These are phyloP conservation scores for Chelonia mydas DNA, from an alignment of 2,797 vertebrate species.

Conservation along the genomic window DNA sequence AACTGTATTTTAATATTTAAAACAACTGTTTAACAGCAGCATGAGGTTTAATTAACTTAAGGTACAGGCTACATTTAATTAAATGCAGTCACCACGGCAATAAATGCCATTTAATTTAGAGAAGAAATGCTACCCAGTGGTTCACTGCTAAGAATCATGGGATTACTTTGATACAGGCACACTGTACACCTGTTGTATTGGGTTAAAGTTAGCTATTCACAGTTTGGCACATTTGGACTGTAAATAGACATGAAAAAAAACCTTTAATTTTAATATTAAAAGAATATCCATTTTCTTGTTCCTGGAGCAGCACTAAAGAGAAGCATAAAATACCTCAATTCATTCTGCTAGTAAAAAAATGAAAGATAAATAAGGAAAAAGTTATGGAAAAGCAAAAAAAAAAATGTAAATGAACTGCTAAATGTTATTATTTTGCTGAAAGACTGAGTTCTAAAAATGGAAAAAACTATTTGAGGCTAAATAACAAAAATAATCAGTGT, in stretches of 20 bases:
- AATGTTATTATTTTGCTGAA: conserved; percentile 55
- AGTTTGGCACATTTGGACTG: conserved; percentile 90
- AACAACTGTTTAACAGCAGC: conserved; percentile 86
- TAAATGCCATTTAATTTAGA: conserved; percentile 77
- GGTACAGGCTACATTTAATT: conserved; percentile 85
- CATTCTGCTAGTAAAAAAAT: conserved; percentile 72
- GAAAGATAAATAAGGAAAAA: conserved; percentile 47
- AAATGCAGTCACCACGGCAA: conserved; percentile 85
- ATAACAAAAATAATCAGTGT: conserved; percentile 74
- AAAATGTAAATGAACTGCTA: conserved; percentile 64
- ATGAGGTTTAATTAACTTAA: conserved; percentile 85
- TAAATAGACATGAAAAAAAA: conserved; percentile 80
- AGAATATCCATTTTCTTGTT: conserved; percentile 65
- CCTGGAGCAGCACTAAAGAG: conserved; percentile 75
- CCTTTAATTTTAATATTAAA: conserved; percentile 76
- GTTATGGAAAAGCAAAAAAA: conserved; percentile 52
- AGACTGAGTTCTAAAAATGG: conserved; percentile 61
- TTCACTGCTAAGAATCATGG: conserved; percentile 64
- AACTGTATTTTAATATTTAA: conserved; percentile 83
- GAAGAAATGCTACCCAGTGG: conserved; percentile 72
- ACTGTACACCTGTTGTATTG: conserved; percentile 80
- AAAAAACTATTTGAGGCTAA: conserved; percentile 70
- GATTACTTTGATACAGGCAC: conserved; percentile 73
- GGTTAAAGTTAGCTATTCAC: conserved; percentile 84
- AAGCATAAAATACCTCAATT: conserved; percentile 71